Percentiles rank a stretch among this genome's conserved stretches.
Conservation (phyloP, 2,797 vertebrate genomes). For the Chelon auratus region DNA sequence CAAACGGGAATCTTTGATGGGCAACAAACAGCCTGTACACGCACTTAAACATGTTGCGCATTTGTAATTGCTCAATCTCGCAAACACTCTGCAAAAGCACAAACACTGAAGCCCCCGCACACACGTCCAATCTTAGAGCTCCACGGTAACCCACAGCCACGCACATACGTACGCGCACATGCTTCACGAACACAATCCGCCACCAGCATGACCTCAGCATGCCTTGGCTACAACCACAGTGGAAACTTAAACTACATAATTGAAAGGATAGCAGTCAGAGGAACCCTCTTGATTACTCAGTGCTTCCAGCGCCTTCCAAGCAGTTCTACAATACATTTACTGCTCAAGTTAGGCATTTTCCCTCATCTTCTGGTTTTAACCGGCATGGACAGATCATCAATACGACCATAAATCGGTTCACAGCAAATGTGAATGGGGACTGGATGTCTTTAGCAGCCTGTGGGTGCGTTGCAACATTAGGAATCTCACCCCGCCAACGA, state of each 20-base stretch:
- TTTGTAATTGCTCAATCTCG: slow-evolving; percentile 54
- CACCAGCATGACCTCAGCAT: slow-evolving; percentile 74
- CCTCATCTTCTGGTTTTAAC: slow-evolving; percentile 46
- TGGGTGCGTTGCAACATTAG: slow-evolving; percentile 43
- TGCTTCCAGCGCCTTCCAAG: slow-evolving; percentile 75
- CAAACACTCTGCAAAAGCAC: slow-evolving; percentile 56
- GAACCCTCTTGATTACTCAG: slow-evolving; percentile 79
- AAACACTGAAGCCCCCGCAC: slow-evolving; percentile 27
- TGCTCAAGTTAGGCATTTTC: slow-evolving; percentile 61
- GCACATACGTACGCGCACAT: slow-evolving; percentile 43
- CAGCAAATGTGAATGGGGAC: slow-evolving; percentile 65
- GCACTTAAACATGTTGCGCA: slow-evolving; percentile 57
- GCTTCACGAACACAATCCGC: slow-evolving; percentile 59
- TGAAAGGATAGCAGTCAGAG: slow-evolving; percentile 78
- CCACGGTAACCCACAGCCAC: slow-evolving; percentile 34
- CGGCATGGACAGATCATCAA: slow-evolving; percentile 70
- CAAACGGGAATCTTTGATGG: slow-evolving; percentile 52
- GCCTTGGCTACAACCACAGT: slow-evolving; percentile 69
- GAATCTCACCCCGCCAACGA: slow-evolving; percentile 61
- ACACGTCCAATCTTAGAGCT: slow-evolving; percentile 11
- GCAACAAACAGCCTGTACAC: slow-evolving; percentile 60
- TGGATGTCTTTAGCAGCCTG: slow-evolving; percentile 75
- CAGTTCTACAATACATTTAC: slow-evolving; percentile 74
- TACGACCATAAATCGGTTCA: slow-evolving; percentile 71
- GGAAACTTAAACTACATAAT: slow-evolving; percentile 83